Percentiles rank a stretch among this genome's conserved stretches.
These are phyloP conservation scores for Drosophila equinoxialis DNA, from an alignment of 1,140 invertebrate genomes.

Conservation along the genomic window DNA sequence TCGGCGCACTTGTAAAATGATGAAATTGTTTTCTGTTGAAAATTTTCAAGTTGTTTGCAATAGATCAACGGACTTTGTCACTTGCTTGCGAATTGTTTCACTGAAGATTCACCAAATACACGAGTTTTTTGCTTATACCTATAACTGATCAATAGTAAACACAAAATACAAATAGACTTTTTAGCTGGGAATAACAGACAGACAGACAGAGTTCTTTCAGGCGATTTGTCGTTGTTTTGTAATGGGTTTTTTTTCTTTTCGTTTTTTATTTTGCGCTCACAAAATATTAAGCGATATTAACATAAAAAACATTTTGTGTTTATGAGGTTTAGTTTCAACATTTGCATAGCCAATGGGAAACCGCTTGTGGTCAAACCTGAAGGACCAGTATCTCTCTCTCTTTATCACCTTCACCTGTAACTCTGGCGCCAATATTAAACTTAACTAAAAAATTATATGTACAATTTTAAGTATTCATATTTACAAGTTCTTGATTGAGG, in stretches of 20 bases:
- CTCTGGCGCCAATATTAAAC: no score
- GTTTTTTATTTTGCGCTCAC: not conserved
- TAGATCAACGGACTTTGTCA: constrained; percentile 15
- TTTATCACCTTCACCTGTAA: not conserved
- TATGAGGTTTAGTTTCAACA: constrained; percentile 37
- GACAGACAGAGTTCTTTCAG: constrained; percentile 20
- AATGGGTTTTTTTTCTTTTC: not conserved
- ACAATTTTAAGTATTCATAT: not conserved
- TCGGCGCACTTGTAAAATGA: not conserved
- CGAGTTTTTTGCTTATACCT: not conserved
- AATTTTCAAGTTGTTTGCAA: constrained; percentile 25
- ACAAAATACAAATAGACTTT: not conserved
- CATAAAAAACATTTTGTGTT: constrained; percentile 4
- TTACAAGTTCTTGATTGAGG: no score
- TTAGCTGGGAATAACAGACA: constrained; percentile 16
- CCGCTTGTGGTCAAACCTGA: constrained; percentile 17
- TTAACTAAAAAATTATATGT: not conserved
- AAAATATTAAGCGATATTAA: constrained; percentile 17
- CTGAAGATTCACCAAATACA: constrained; percentile 22
- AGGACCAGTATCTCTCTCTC: not conserved
- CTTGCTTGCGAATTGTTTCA: not conserved
- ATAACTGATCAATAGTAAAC: constrained; percentile 14
- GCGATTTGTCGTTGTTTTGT: not conserved
- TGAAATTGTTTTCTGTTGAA: constrained; percentile 30
- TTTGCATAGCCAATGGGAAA: constrained; percentile 29